Evolutionary conservation across 2,113 vertebrate species (phyloP), one percentile per base, ranked within the genome.

Genomic region (Limnothrissa miodon): DNA sequence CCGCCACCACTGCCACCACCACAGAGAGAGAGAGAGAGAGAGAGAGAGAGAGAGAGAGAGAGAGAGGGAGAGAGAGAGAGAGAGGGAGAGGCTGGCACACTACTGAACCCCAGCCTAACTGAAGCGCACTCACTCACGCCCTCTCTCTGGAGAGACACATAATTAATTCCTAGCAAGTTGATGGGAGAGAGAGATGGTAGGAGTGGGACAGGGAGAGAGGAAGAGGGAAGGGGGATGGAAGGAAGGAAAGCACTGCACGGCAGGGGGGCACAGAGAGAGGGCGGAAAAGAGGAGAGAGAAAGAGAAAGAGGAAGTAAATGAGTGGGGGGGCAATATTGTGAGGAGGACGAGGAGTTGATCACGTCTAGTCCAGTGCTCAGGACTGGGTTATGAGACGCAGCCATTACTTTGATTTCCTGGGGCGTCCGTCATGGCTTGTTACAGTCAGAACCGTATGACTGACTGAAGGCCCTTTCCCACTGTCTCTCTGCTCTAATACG

Each of bases 91-190:
- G 59, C 59, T 7, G 25, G 33, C 59, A 66, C 80, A 70, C 74
- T 48, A 70, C 78, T 80, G 86, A 87, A 89, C 89, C 88, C 83
- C 23, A 70, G 89, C 90, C 87, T 85, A 85, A 87, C 88, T 66
- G 87, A 90, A 87, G 86, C 74, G 78, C 85, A 85, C 85, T 46
- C 85, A 88, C 62, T 15, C 62, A 6, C 62, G 3, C 62, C 33
- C 13, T 10, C 9, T n/a, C 17, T 29, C 21, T 45, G 42, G 48
- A 29, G 25, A 48, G n/a, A 15, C 56, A 70, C 29, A 5, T 70
- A 33, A 70, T 70, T 70, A 70, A 70, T 36, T 36, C 62, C 29
- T 36, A 70, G 29, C 62, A 70, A 70, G 33, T 29, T 13, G 11
- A 70, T 10, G 11, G 25, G 29, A 36, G 62, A 36, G 62, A 66